Conservation (phyloP, 1,140 invertebrate species). For the Microplitis mediator region DNA sequence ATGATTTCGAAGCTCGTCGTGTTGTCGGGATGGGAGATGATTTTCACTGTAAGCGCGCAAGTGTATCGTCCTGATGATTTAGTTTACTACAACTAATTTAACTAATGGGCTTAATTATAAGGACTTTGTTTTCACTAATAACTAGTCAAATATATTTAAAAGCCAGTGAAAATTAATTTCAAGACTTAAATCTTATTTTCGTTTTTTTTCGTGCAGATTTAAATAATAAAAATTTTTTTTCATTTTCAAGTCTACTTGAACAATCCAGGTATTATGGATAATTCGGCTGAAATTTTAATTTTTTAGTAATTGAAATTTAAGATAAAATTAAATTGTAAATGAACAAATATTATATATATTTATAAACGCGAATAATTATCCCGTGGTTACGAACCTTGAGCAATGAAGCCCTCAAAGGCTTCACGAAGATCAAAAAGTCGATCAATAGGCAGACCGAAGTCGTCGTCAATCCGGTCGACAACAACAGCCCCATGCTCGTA, state of each 20-base stretch:
- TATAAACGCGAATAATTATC: constrained; percentile 15
- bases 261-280: too few species aligned
- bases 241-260: not conserved
- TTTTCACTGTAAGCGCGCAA: constrained; percentile 55
- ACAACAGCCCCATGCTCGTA: constrained; percentile 59
- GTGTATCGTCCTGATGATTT: not conserved
- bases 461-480: constrained; percentile 57
- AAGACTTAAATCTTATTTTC: not conserved
- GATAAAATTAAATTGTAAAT: not conserved
- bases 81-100: not conserved
- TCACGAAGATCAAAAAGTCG: constrained; percentile 56
- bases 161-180: not conserved
- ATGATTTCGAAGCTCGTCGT: constrained; percentile 60
- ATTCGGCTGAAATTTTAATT: too few species aligned
- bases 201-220: not conserved
- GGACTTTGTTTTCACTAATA: not conserved
- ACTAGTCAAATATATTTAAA: not conserved
- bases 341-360: too few species aligned
- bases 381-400: constrained; percentile 58
- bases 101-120: too few species aligned
- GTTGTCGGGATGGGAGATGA: constrained; percentile 60
- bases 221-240: not conserved
- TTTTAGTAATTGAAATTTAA: too few species aligned
- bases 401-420: constrained; percentile 58
- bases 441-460: constrained; percentile 57